Conservation (phyloP, 1,140 invertebrate genomes). For the Zelostemma sp. region DNA sequence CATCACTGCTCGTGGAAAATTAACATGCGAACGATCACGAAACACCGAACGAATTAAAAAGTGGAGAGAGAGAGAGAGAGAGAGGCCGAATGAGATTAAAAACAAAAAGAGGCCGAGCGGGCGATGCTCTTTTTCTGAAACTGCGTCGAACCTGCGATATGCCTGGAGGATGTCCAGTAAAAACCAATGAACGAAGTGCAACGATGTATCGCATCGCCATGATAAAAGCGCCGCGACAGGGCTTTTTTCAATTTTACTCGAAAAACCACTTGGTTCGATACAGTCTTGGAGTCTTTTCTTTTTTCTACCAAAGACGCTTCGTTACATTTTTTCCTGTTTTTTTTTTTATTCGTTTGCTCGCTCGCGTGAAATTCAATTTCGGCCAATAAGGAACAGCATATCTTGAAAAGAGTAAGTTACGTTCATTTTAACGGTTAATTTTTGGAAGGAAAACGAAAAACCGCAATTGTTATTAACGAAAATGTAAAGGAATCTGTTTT, state of each 20-base stretch:
- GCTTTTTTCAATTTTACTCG: conserved; percentile 29
- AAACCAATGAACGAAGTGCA: conserved; percentile 43
- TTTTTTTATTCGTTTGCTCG: too few relatives aligned
- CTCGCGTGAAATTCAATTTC: too few relatives aligned
- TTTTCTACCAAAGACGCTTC: too few relatives aligned
- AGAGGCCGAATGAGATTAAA: conserved; percentile 31
- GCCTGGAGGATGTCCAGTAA: conserved; percentile 46
- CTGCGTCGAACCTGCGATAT: conserved; percentile 28
- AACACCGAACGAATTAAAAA: conserved; percentile 64
- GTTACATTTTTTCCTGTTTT: too few relatives aligned
- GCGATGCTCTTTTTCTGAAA: conserved; percentile 38
- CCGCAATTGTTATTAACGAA: too few relatives aligned
- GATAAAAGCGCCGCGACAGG: conserved; percentile 35
- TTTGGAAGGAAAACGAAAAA: too few relatives aligned
- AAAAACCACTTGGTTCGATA: not conserved
- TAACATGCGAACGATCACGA: conserved; percentile 65
- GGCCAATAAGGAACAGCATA: too few relatives aligned
- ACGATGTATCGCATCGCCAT: conserved; percentile 32
- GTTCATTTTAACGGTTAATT: too few relatives aligned
- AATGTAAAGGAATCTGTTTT: too few relatives aligned
- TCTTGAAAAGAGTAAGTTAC: too few relatives aligned
- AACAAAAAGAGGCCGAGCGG: conserved; percentile 34
- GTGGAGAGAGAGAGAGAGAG: conserved; percentile 19
- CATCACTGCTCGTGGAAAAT: conserved; percentile 63
- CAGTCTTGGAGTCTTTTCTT: not conserved